Percentiles rank a stretch among this genome's conserved stretches.
phyloP scores from a whole-genome alignment of 1,140 invertebrate genomes.

The Elymnias hypermnestra region DNA sequence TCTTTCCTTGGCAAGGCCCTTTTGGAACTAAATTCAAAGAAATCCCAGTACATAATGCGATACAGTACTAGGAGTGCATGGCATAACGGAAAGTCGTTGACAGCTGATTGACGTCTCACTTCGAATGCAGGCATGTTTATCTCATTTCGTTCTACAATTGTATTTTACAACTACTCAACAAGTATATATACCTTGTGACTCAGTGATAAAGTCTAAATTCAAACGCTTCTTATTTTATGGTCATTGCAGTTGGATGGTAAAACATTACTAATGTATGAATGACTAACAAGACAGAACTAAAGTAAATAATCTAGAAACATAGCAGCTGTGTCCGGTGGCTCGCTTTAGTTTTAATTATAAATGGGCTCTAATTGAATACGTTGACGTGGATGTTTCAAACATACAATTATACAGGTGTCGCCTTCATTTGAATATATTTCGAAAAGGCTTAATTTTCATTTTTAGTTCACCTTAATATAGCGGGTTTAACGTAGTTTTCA shows the following conservation, averaged over 20 bases:
- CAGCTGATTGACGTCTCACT: constrained; percentile 74
- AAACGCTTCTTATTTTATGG: background rate
- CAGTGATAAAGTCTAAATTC: constrained; percentile 24
- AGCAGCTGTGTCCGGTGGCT: constrained; percentile 68
- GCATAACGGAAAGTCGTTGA: constrained; percentile 62
- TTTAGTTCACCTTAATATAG: too few species aligned
- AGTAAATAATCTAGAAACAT: constrained; percentile 64
- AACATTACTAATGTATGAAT: constrained; percentile 67
- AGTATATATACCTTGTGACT: constrained; percentile 14
- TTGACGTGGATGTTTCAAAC: constrained; percentile 36
- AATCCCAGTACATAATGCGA: constrained; percentile 52
- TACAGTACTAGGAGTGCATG: constrained; percentile 61
- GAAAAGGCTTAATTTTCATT: background rate
- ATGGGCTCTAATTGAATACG: constrained; percentile 67
- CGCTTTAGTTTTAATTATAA: constrained; percentile 69
- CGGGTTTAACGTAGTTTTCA: too few species aligned
- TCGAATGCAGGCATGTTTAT: constrained; percentile 60
- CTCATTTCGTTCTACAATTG: constrained; percentile 51
- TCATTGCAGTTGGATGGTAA: constrained; percentile 28
- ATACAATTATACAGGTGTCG: constrained; percentile 35
- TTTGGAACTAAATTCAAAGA: too few species aligned
- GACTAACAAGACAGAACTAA: constrained; percentile 69
- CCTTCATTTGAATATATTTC: background rate
- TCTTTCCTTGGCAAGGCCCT: too few species aligned
- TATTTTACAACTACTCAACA: constrained; percentile 9